Evolutionary conservation across 2,888 invertebrate species (phyloP), one percentile per base, ranked within the genome.

Genomic region (Saturnia pavonia): DNA sequence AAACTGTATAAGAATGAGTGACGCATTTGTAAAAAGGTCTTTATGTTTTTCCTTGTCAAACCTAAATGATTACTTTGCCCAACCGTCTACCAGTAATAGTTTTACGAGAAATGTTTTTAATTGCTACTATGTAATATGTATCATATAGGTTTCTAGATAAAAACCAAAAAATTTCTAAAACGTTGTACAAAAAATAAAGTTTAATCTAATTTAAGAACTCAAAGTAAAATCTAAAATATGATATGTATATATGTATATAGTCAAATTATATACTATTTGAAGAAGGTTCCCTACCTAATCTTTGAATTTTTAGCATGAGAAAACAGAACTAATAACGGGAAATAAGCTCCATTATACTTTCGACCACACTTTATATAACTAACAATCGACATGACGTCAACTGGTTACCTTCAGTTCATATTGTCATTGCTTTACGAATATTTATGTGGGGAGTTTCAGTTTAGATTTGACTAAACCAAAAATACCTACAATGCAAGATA

Each of bases 1-100:
- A 40, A 65, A 65, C 19, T 40, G 8, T 22, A 40, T 65, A 65
- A 65, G 65, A 65, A 65, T 65, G 65, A 65, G 40, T 65, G 65
- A 40, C 65, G 40, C 19, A 40, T 63, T 65, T 65, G 9, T 65
- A 8, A 40, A 65, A 40, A 65, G n/a, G 9, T 65, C 8, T 40
- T 9, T 40, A n/a, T n/a, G n/a, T 9, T 65, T 11, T 65, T n/a
- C 9, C 12, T 65, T 40, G 40, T 65, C 19, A n/a, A n/a, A 9
- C 7, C 40, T 65, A 40, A 34, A 65, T 65, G 6, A 40, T 65
- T 40, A 65, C 11, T 60, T 19, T 27, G 25, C 27, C 27, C 57
- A 60, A 27, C 6, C 14, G 14, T 25, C 57, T 14, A 60, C 6
- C 14, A 25, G 4, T 60, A 60, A 60, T 54, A 7, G 25, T 27